A percentile compares a stretch with the other conserved stretches of the same genome.
phyloP scores from a whole-genome alignment of 2,797 vertebrate genomes.

The Hyperoplus lanceolatus region DNA sequence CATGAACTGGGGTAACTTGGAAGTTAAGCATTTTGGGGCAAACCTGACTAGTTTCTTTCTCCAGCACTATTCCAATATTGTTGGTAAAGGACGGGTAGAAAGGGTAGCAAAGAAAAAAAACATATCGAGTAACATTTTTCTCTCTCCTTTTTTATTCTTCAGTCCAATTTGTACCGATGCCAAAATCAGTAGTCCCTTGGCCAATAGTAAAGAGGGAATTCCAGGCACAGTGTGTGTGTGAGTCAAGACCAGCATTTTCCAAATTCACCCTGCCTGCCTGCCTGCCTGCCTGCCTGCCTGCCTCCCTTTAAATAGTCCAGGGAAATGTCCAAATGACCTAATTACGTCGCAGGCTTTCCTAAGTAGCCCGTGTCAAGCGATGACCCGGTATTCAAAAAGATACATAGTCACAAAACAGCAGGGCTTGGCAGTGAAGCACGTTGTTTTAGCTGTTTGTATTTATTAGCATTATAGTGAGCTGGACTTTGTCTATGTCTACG shows the following conservation, averaged over 20 bases:
- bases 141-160: slow-evolving; percentile 72
- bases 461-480: slow-evolving; percentile 55
- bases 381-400: slow-evolving; percentile 80
- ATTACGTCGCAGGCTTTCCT: slow-evolving; percentile 85
- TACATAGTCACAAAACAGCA: slow-evolving; percentile 70
- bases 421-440: slow-evolving; percentile 46
- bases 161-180: slow-evolving; percentile 69
- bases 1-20: slow-evolving; percentile 56
- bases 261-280: slow-evolving; percentile 76
- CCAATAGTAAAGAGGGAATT: slow-evolving; percentile 85
- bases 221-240: slow-evolving; percentile 78
- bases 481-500: slow-evolving; percentile 61
- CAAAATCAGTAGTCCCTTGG: slow-evolving; percentile 80
- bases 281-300: slow-evolving; percentile 49
- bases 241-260: slow-evolving; percentile 85
- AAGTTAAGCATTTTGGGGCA: slow-evolving; percentile 51
- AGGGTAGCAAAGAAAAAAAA: slow-evolving; percentile 54
- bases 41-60: slow-evolving; percentile 35
- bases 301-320: slow-evolving; percentile 83
- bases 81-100: slow-evolving; percentile 55
- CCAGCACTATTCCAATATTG: slow-evolving; percentile 30
- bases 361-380: slow-evolving; percentile 76
- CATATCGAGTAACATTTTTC: slow-evolving; percentile 69
- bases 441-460: slow-evolving; percentile 69
- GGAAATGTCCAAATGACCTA: slow-evolving; percentile 88